Conservation (phyloP, 2,888 invertebrate species). For the Noctuana brunneofusca region DNA sequence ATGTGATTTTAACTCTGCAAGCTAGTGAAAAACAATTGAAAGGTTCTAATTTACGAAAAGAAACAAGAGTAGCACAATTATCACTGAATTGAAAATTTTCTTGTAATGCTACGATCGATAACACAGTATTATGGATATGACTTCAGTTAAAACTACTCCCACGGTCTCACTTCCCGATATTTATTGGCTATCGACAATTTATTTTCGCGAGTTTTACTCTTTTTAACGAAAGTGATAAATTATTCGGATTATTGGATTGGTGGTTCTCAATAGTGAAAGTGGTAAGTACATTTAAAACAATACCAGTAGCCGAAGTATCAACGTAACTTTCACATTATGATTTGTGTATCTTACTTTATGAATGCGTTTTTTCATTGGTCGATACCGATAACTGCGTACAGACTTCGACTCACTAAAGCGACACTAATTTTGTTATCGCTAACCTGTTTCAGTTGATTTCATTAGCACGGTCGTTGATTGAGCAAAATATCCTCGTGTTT, state of each 20-base stretch:
- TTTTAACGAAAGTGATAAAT: slow-evolving; percentile 29
- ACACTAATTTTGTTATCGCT: neutral
- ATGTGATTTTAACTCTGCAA: neutral
- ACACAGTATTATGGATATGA: too few relatives aligned
- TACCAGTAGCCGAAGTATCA: slow-evolving; percentile 4
- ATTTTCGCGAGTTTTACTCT: slow-evolving; percentile 5
- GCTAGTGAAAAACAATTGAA: neutral
- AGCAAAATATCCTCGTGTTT: too few relatives aligned
- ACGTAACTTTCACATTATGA: neutral
- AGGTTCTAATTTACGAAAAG: too few relatives aligned
- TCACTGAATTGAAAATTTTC: neutral
- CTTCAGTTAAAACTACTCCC: neutral
- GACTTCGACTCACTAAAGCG: neutral
- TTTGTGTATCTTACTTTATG: neutral
- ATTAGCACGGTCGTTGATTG: neutral
- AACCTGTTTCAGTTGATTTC: slow-evolving; percentile 2
- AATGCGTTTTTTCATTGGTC: neutral
- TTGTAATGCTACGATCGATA: too few relatives aligned
- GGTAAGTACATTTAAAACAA: slow-evolving; percentile 16
- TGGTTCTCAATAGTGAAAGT: slow-evolving; percentile 23
- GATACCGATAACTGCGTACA: neutral
- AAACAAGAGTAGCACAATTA: too few relatives aligned
- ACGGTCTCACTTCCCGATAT: slow-evolving; percentile 6
- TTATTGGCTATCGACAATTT: slow-evolving; percentile 16
- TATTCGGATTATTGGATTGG: slow-evolving; percentile 9